Evolutionary conservation across 2,888 invertebrate species (phyloP), one percentile per base, ranked within the genome.

Genomic region (Cyclophora albipunctata): DNA sequence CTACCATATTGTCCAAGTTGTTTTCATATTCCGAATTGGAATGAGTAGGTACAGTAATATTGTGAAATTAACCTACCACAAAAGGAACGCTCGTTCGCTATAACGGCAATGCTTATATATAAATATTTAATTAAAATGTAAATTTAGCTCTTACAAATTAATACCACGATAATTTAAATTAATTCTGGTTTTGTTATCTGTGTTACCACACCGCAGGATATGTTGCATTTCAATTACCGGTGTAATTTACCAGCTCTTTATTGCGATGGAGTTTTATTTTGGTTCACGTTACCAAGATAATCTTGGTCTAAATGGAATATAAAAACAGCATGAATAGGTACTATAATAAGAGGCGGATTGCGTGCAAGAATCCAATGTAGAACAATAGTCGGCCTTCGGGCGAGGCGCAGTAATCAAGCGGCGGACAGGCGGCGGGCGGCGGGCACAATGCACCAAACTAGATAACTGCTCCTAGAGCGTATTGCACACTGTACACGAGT

Each of bases 301-400:
- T n/a, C 41, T 42, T 45, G 3, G 20, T 20, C 53, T 60, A 55
- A 58, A 63, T 58, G 59, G 61, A 59, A 62, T 53, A 62, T 69
- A 71, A 72, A 69, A 69, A 60, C 55, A 54, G 55, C 33, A 47
- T 42, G 50, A 57, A 60, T 57, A 58, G 57, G 57, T 62, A 59
- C 63, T 68, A 69, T 66, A 68, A 66, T 64, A 63, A 67, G 71
- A 68, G 66, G 62, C 56, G 67, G 72, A 77, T 79, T 76, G 78
- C 79, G 84, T 84, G 84, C 76, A 80, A 79, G 81, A 81, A 81
- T 84, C 76, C 73, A 71, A 66, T 73, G 71, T 72, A 75, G 79
- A 86, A 86, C 86, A 85, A 85, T 84, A 60, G 75, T 50, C 74
- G 80, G 81, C 84, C 86, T 84, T 82, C 81, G 65, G 78, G 81